Percentiles rank a stretch among this genome's conserved stretches.
phyloP scores from a whole-genome alignment of 2,888 invertebrate genomes.

The Aproaerema taeniolella region DNA sequence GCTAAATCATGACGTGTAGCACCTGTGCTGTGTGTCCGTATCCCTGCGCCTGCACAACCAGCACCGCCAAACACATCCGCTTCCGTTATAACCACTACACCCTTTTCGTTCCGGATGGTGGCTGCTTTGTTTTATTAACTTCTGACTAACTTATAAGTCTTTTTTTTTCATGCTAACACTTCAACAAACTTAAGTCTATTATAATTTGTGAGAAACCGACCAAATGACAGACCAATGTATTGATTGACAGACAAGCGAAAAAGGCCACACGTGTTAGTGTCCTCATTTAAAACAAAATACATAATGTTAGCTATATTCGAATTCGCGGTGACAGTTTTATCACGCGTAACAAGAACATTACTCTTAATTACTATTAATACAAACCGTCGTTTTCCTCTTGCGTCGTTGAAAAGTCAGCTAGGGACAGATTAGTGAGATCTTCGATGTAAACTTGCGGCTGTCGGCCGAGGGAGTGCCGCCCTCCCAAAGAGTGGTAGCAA shows the following conservation, averaged over 20 bases:
- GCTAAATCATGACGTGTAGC: slow-evolving; percentile 40
- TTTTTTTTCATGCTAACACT: too few relatives aligned
- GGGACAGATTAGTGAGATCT: slow-evolving; percentile 60
- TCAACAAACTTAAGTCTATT: too few relatives aligned
- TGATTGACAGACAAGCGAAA: not conserved
- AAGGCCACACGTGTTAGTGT: not conserved
- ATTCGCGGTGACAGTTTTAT: too few relatives aligned
- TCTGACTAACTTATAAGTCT: too few relatives aligned
- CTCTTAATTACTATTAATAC: too few relatives aligned
- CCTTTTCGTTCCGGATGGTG: slow-evolving; percentile 8
- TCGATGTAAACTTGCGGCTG: slow-evolving; percentile 68
- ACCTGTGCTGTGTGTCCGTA: slow-evolving; percentile 38
- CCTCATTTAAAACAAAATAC: too few relatives aligned
- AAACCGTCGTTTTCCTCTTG: slow-evolving; percentile 65
- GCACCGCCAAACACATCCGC: slow-evolving; percentile 49
- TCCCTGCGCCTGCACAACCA: slow-evolving; percentile 33
- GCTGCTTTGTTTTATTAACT: slow-evolving; percentile 2
- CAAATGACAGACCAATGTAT: too few relatives aligned
- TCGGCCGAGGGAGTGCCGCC: slow-evolving; percentile 57
- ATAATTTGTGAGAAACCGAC: too few relatives aligned
- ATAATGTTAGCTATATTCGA: too few relatives aligned
- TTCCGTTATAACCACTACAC: slow-evolving; percentile 25
- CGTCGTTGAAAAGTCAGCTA: slow-evolving; percentile 63
- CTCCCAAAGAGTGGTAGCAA: slow-evolving; percentile 69
- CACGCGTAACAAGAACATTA: too few relatives aligned